Percentiles rank a stretch among this genome's conserved stretches.
These are phyloP conservation scores for Pteropus rufus DNA, from an alignment of 2,797 vertebrate species.

Conservation along the genomic window DNA sequence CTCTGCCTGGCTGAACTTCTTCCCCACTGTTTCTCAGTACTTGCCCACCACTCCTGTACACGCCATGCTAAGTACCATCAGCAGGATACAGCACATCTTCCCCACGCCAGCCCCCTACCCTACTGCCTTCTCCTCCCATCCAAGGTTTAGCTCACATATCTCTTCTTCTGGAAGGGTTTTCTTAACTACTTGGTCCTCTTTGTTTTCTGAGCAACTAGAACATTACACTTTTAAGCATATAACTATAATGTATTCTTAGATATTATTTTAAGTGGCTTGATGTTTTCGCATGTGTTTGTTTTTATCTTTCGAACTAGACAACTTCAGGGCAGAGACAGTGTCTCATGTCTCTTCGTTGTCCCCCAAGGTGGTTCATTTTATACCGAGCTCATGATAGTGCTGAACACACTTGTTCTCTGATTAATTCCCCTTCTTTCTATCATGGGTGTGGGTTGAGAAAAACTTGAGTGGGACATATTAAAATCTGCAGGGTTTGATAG, in stretches of 20 bases:
- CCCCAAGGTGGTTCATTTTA: neutral
- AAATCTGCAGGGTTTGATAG: slow-evolving; percentile 34
- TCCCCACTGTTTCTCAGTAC: neutral
- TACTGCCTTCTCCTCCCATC: neutral
- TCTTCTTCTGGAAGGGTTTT: neutral
- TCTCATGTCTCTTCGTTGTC: neutral
- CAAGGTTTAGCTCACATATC: neutral
- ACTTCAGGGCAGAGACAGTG: neutral
- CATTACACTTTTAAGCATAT: neutral
- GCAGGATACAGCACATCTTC: neutral
- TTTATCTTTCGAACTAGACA: slow-evolving; percentile 42
- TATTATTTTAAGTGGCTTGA: neutral
- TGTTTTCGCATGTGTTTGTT: neutral
- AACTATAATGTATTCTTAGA: neutral
- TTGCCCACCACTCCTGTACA: neutral
- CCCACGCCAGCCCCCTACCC: neutral
- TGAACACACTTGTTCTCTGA: neutral
- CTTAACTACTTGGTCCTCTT: neutral
- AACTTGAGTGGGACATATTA: slow-evolving; percentile 41
- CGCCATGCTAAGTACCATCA: neutral
- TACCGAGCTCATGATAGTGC: neutral
- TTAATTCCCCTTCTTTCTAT: neutral
- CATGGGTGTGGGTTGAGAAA: neutral
- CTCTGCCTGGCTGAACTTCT: neutral
- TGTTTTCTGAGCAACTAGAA: neutral